Conservation (phyloP, 2,888 invertebrate genomes). For the Clunio marinus region DNA sequence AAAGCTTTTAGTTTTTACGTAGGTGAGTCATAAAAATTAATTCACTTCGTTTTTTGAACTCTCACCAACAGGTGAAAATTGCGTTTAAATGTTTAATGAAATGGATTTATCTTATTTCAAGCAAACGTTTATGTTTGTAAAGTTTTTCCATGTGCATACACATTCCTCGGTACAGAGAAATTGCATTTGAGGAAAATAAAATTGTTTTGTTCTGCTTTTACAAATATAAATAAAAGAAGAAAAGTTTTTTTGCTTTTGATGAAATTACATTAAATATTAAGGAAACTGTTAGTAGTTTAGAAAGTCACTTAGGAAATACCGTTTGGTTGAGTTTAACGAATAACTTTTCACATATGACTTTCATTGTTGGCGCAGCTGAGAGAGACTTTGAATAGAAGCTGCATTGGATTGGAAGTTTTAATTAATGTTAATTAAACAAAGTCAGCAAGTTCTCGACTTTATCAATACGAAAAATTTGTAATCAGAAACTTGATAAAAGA, state of each 20-base stretch:
- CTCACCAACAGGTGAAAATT: constrained; percentile 32
- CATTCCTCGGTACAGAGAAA: neutral
- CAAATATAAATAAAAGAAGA: too few relatives aligned
- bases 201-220: neutral
- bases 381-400: neutral
- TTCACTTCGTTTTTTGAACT: too few relatives aligned
- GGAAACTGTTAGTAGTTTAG: neutral
- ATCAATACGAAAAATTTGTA: neutral
- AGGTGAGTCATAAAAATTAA: too few relatives aligned
- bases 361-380: too few relatives aligned
- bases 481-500: too few relatives aligned
- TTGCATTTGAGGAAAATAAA: neutral
- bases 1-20: too few relatives aligned
- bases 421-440: too few relatives aligned
- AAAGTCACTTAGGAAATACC: neutral
- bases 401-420: too few relatives aligned
- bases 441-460: neutral
- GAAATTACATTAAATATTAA: constrained; percentile 25
- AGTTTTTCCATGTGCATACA: neutral
- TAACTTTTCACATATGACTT: too few relatives aligned
- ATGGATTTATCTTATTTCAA: constrained; percentile 6
- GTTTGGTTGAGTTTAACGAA: too few relatives aligned
- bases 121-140: neutral
- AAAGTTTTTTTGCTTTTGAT: too few relatives aligned
- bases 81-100: constrained; percentile 30